Base-by-base conservation (phyloP, 2,797 vertebrate genomes). In the Pseudomugil gertrudae region DNA sequence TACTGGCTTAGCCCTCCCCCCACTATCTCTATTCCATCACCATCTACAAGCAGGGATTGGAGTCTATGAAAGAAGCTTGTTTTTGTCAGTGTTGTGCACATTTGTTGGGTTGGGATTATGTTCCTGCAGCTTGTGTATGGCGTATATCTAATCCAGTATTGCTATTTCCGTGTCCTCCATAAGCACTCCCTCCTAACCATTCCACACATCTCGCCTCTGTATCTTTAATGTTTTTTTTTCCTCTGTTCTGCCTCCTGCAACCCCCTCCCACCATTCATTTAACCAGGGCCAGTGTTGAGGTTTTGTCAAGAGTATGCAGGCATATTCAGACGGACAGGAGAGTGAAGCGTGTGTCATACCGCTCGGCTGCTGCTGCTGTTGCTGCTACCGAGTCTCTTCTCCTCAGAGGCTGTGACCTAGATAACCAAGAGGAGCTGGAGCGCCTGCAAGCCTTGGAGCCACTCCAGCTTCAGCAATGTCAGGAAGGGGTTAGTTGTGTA, bases 391-490 rank as follows among this genome's bases (percentile, higher is more conserved):
- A 74, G 76, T 84, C 83, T 86, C 87, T 84, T 79, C 88, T 91
- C 90, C 90, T 90, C 90, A 90, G 92, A 90, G 89, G 86, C 89
- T 90, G 85, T 92, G 91, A 92, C 91, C 91, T 91, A 93, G 90
- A 92, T 92, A 92, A 92, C 90, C 89, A 87, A 88, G 85, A 90
- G 89, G 88, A 91, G 91, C 87, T 89, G 81, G 88, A 90, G 89
- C 84, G 90, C 89, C 90, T 73, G 84, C 85, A 84, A 92, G 89
- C 87, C 88, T 89, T 90, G 89, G 89, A 92, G 88, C 89, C 88
- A 84, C 87, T 89, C 89, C 91, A 90, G 89, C 84, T 85, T 57
- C 84, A 93, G 88, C 90, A 91, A 92, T 88, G 88, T 92, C 89
- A 90, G 87, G 87, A 91, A 89, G 86, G 88, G 88, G 90, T 91